Evolutionary conservation across 2,797 vertebrate genomes (phyloP).

Genomic region (Poeciliopsis presidionis): DNA sequence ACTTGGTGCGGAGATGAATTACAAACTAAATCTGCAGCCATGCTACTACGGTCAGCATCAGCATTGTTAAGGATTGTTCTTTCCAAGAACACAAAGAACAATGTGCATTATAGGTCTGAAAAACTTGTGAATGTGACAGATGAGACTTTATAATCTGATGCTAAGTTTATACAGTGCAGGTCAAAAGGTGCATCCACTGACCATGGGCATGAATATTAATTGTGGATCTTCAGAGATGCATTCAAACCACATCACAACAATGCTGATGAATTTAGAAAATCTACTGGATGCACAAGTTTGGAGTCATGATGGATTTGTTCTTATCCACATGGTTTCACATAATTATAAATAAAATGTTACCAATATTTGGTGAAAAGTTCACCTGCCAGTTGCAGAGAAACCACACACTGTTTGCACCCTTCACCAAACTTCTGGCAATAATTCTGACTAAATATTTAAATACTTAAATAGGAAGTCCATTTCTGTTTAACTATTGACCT

Average conservation of each 20-base stretch:
- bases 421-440: not conserved
- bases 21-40: slow-evolving; percentile 24
- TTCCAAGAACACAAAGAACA: not conserved
- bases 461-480: not conserved
- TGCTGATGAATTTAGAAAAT: not conserved
- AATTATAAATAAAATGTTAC: not conserved
- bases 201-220: not conserved
- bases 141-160: slow-evolving; percentile 34
- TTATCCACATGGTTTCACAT: not conserved
- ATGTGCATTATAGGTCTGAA: too few species aligned
- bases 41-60: slow-evolving; percentile 1
- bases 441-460: not conserved
- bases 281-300: not conserved
- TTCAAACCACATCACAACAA: not conserved
- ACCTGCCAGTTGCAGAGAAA: not conserved
- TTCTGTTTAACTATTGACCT: not conserved
- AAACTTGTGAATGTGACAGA: slow-evolving; percentile 38
- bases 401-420: not conserved
- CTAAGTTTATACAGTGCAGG: not conserved
- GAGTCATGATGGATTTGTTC: not conserved
- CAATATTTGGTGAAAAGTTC: not conserved
- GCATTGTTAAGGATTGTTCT: slow-evolving; percentile 3
- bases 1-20: slow-evolving; percentile 39
- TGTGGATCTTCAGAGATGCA: not conserved
- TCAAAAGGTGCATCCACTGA: not conserved